phyloP scores from a whole-genome alignment of 2,888 invertebrate genomes.

The Pseudococcus viburni region DNA sequence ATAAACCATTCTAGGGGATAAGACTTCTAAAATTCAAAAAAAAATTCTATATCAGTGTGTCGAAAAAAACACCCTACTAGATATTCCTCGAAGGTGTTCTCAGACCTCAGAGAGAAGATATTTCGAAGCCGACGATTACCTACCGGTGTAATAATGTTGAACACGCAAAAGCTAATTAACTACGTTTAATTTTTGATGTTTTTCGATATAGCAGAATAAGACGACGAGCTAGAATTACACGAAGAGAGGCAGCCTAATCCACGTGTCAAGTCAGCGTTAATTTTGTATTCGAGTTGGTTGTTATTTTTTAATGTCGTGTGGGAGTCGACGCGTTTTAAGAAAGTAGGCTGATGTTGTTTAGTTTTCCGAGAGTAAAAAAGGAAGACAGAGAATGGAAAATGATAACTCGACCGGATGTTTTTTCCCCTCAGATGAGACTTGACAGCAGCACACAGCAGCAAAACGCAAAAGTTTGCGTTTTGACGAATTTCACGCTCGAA shows the following conservation, averaged over 20 bases:
- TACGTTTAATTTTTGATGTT: conserved; percentile 51
- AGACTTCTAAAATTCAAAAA: no score
- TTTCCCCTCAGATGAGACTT: conserved; percentile 9
- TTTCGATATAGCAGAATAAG: background rate
- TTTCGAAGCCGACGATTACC: background rate
- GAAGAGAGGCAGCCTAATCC: background rate
- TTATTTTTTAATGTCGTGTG: conserved; percentile 16
- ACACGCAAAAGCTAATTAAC: conserved; percentile 42
- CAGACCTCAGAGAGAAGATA: background rate
- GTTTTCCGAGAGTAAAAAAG: background rate
- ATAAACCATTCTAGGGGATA: no score
- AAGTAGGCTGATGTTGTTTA: conserved; percentile 3
- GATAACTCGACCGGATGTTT: conserved; percentile 34
- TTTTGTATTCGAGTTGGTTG: background rate
- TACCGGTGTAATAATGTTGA: background rate
- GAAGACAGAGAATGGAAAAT: background rate
- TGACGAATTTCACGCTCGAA: conserved; percentile 6
- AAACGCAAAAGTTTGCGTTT: background rate
- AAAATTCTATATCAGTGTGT: no score
- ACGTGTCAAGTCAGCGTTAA: conserved; percentile 43
- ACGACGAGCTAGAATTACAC: background rate
- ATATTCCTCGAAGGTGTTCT: no score
- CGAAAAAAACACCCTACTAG: no score
- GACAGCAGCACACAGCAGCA: background rate
- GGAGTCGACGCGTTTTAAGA: conserved; percentile 2